Base-by-base conservation (phyloP, 2,113 vertebrate genomes). In the Lampris megalopsis region DNA sequence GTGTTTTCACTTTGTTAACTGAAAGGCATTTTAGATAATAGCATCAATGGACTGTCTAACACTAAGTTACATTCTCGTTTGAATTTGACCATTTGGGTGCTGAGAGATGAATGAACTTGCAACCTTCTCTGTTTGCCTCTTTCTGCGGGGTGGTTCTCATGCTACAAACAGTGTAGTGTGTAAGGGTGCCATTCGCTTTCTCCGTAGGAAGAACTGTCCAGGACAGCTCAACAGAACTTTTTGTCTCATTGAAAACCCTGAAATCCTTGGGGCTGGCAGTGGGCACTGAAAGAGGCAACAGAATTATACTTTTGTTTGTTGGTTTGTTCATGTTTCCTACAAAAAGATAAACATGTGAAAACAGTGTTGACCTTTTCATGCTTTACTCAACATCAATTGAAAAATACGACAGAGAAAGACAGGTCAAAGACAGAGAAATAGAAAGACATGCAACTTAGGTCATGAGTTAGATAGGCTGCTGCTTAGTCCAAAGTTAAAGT, bases 121-220 rank as follows among this genome's bases (percentile, higher is more conserved):
- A 40, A 90, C 90, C 79, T 77, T 45, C 7, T 24, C 24, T 24
- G 24, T 24, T 24, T 0, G 0, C 3, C 35, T 82, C 45, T 0
- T 77, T 8, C 24, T 68, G 41, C 4, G 69, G 42, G 54, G 13
- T 66, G 11, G 80, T 43, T 68, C 75, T 79, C 59, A 63, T 38
- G 1, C 81, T 79, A 83, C 91, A 91, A 54, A 95, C 77, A 2
- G 36, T 40, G 73, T 94, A 94, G 75, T 91, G 68, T 50, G 73
- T 91, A n/a, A 94, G 83, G 69, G 93, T 91, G 53, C 94, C 93
- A 60, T 0, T 78, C 65, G 72, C 92, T 11, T 90, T 43, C 40
- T 0, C 67, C 7, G 61, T 11, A 35, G 92, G 82, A 69, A 94
- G 92, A 0, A 62, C 47, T 57, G 68, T 73, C 94, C 94, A 95